phyloP scores from a whole-genome alignment of 1,140 invertebrate species.

The Anadara kagoshimensis region DNA sequence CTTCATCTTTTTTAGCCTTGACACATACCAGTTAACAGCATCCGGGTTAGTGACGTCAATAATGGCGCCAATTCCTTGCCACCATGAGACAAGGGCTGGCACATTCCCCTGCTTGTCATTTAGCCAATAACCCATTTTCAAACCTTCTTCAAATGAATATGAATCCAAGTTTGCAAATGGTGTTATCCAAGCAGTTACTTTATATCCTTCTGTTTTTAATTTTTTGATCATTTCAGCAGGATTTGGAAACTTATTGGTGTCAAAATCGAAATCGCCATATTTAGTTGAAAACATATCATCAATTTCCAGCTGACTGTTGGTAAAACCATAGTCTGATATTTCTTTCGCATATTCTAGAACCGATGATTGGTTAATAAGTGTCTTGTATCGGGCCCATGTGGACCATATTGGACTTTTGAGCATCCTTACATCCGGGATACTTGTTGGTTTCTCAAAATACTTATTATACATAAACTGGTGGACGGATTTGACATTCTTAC shows the following conservation, averaged over 20 bases:
- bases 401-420: constrained; percentile 90
- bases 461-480: constrained; percentile 34
- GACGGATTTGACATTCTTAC: constrained; percentile 41
- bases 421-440: constrained; percentile 83
- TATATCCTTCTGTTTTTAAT: constrained; percentile 81
- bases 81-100: constrained; percentile 52
- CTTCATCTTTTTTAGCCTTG: constrained; percentile 78
- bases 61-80: constrained; percentile 62
- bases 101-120: constrained; percentile 34
- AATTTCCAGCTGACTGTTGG: constrained; percentile 89
- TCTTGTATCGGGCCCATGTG: constrained; percentile 89
- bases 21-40: constrained; percentile 81
- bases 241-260: constrained; percentile 83
- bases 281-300: constrained; percentile 92
- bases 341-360: constrained; percentile 82
- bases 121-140: constrained; percentile 46
- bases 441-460: constrained; percentile 48
- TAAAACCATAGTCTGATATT: constrained; percentile 82
- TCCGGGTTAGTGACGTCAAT: constrained; percentile 79
- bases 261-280: constrained; percentile 86
- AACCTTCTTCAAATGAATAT: constrained; percentile 37
- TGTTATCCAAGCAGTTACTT: constrained; percentile 90
- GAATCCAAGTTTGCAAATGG: constrained; percentile 80
- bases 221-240: constrained; percentile 77
- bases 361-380: constrained; percentile 79